Base-by-base conservation (phyloP, 2,888 invertebrate species). In the Linyphia triangularis region DNA sequence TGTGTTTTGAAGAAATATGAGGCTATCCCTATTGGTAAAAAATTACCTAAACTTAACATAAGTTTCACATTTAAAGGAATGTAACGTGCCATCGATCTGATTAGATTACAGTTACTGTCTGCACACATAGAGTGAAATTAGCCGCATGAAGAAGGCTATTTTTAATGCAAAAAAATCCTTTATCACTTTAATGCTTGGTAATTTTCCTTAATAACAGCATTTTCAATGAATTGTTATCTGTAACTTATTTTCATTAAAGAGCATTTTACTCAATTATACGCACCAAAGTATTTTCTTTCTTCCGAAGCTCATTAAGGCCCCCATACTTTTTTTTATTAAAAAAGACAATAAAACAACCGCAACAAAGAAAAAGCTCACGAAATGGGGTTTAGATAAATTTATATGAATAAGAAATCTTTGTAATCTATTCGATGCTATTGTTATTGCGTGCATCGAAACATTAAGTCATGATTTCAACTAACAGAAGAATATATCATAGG, bases 401-500 rank as follows among this genome's bases (percentile, higher is more conserved):
- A 1, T 37, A 26, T 37, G 59, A 37, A 63, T 63, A 40, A 24
- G 40, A n/a, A 57, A 51, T 13, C 57, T 33, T 73, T 30, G 30
- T 22, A 59, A 73, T 73, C 30, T 59, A 73, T 73, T 28, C 51
- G 59, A 33, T 57, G 57, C 59, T 73, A 59, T 73, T 73, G 73
- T 73, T 59, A 73, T 59, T 57, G 73, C 57, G 59, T 73, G 63
- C 63, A 9, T 63, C 75, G 75, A 77, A 40, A 77, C 77, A 77
- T 77, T 77, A 77, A 77, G 77, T 77, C 61, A 77, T 33, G 70
- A 22, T 70, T 70, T 43, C 70, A 70, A 70, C 77, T 61, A 61
- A 63, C 40, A 40, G 61, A 77, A 40, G 19, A 77, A 77, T 63
- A 37, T 63, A 63, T 57, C 73, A 59, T 30, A 59, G 26, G 63